These are phyloP conservation scores for Mayetiola destructor DNA, from an alignment of 2,888 invertebrate species.

Conservation along the genomic window DNA sequence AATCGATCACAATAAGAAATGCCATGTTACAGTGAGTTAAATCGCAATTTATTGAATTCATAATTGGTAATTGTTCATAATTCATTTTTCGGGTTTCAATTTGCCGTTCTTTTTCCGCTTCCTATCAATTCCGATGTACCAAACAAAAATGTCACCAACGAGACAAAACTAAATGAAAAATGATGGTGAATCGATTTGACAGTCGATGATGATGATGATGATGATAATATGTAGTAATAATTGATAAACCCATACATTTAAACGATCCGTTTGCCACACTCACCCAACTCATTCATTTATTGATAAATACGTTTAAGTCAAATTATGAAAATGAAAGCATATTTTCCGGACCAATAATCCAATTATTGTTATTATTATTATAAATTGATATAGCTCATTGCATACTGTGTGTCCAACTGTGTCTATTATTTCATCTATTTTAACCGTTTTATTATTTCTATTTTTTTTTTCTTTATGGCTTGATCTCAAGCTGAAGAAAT, in stretches of 20 bases:
- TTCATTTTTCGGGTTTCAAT: too few relatives aligned
- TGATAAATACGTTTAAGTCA: slow-evolving; percentile 2
- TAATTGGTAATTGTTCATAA: slow-evolving; percentile 9
- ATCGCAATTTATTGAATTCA: slow-evolving; percentile 6
- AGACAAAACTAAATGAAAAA: not conserved
- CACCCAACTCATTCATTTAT: not conserved
- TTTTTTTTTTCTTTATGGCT: not conserved
- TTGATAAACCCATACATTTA: too few relatives aligned
- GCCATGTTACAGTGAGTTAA: not conserved
- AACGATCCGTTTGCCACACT: not conserved
- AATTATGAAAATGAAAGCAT: not conserved
- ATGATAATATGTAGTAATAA: too few relatives aligned
- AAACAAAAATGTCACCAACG: slow-evolving; percentile 4
- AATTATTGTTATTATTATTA: too few relatives aligned
- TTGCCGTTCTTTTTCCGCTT: too few relatives aligned
- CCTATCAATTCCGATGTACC: too few relatives aligned
- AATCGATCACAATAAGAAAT: not conserved
- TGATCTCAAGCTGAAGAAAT: not conserved
- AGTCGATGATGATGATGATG: too few relatives aligned
- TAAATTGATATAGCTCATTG: not conserved
- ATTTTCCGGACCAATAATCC: not conserved
- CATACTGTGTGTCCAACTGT: not conserved
- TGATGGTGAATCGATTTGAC: slow-evolving; percentile 1
- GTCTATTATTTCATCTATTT: not conserved
- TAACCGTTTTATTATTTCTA: not conserved